Evolutionary conservation across 2,113 vertebrate species (phyloP), one percentile per base, ranked within the genome.

Genomic region (Halcyon senegalensis): DNA sequence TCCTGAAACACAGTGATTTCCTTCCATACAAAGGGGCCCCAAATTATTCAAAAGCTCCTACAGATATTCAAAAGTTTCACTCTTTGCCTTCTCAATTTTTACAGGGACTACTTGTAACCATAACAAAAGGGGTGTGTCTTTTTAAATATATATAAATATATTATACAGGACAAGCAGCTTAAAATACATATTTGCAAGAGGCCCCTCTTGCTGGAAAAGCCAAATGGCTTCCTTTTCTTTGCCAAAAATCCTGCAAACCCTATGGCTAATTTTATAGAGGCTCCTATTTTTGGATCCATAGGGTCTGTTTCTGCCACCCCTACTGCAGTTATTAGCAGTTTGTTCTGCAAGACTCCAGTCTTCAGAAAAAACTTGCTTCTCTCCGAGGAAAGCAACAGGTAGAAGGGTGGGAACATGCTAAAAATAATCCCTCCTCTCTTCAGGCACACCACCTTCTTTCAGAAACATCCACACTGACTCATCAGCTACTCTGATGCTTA

Each of bases 41-140:
- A 72, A 67, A 92, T 94, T 63, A 90, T 25, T 37, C 50, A 86
- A 92, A 86, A 74, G 37, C 46, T 95, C 73, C 46, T 78, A 63
- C 11, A 81, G 31, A 44, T 8, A 39, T 70, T 84, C 86, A 33
- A 41, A 66, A 86, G 56, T 87, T 89, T 60, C 48, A 67, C 17
- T 84, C 5, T 78, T 89, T 87, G 33, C 51, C 27, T 69, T 89
- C 46, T 94, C 0, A 0, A 20, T 78, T 94, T 91, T 89, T 67
- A 84, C 13, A 81, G 23, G 18, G 43, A 81, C 64, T 67, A 19
- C 56, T 25, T 77, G 55, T 37, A 95, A 76, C 13, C 8, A 43
- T 86, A 88, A 87, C 21, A 78, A 56, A 93, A 76, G 11, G 25
- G 18, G 8, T 39, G 6, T 3, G 4, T 2, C 8, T 25, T 62